phyloP scores from a whole-genome alignment of 2,113 vertebrate species.

The Alaudala cheleensis region DNA sequence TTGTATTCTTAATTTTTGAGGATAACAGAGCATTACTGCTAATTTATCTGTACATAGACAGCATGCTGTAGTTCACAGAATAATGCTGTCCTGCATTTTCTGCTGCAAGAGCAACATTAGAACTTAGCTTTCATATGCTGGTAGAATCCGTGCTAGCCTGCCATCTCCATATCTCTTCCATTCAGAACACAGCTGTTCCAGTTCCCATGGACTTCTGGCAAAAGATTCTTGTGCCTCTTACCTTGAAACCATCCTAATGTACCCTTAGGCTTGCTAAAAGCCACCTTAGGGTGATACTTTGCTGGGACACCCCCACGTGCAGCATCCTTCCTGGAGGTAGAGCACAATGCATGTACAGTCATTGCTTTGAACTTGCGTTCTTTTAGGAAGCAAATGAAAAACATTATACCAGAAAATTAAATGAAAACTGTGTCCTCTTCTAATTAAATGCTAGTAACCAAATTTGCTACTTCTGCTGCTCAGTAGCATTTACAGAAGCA shows the following conservation, averaged over 20 bases:
- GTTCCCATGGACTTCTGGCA: not conserved
- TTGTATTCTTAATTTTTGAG: not conserved
- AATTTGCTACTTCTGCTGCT: not conserved
- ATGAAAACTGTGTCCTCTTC: not conserved
- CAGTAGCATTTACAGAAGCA: not conserved
- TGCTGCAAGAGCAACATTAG: not conserved
- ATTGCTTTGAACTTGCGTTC: not conserved
- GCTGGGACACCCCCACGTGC: not conserved
- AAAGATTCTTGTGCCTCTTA: not conserved
- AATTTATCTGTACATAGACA: slow-evolving; percentile 27
- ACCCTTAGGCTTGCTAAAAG: not conserved
- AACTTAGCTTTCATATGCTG: not conserved
- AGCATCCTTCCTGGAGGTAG: not conserved
- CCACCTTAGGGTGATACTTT: not conserved
- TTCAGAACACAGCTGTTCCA: not conserved
- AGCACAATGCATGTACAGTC: not conserved
- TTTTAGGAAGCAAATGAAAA: not conserved
- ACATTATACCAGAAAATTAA: not conserved
- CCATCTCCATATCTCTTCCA: not conserved
- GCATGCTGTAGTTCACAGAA: not conserved
- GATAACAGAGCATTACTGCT: not conserved
- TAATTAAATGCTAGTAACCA: not conserved
- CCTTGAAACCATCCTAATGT: not conserved
- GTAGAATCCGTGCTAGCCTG: not conserved
- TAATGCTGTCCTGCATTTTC: not conserved